phyloP scores from a whole-genome alignment of 2,797 vertebrate species.

The Megalops cyprinoides region DNA sequence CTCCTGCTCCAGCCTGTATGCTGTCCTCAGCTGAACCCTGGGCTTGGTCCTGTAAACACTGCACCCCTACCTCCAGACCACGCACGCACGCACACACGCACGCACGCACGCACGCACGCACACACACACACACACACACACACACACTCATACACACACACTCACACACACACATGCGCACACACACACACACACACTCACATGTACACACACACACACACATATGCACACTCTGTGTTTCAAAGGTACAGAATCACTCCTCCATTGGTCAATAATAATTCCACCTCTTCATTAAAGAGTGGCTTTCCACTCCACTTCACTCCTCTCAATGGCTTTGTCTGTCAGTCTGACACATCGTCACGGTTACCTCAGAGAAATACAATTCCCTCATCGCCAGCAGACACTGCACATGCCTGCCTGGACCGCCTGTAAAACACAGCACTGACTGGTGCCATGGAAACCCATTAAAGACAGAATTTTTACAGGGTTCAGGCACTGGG shows the following conservation, averaged over 20 bases:
- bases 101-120: constrained; percentile 51
- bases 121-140: constrained; percentile 22
- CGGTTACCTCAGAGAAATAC: too few species aligned
- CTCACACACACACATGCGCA: not conserved
- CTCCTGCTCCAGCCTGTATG: not conserved
- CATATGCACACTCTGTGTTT: not conserved
- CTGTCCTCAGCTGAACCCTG: constrained; percentile 16
- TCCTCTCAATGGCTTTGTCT: too few species aligned
- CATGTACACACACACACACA: not conserved
- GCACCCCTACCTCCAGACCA: constrained; percentile 23
- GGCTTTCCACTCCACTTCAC: too few species aligned
- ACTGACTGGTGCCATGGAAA: too few species aligned
- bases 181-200: not conserved
- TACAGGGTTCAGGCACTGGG: too few species aligned
- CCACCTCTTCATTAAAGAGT: too few species aligned
- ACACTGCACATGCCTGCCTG: too few species aligned
- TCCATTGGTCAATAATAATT: too few species aligned
- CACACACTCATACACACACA: not conserved
- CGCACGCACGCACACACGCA: constrained; percentile 60
- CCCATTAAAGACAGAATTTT: too few species aligned
- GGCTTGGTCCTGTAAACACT: not conserved
- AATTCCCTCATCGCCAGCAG: too few species aligned
- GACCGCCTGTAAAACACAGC: too few species aligned
- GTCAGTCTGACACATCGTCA: too few species aligned
- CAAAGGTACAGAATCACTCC: not conserved